Base-by-base conservation (phyloP, 2,888 invertebrate species). In the Abrostola triplasia region DNA sequence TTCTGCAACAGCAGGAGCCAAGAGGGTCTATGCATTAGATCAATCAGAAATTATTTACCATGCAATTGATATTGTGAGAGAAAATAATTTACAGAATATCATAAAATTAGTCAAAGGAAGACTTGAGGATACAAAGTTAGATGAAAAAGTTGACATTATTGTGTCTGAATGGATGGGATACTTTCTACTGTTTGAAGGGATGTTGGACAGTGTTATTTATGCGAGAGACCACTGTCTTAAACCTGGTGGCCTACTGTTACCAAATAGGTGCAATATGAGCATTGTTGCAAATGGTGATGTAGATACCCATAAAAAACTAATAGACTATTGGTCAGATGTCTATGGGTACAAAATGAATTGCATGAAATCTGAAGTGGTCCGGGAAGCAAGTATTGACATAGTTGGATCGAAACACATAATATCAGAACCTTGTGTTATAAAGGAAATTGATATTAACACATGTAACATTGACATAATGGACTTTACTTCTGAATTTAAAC, bases 121-220 rank as follows among this genome's bases (percentile, higher is more conserved):
- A 79, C 91, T 99, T 36, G 99, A 99, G 90, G 97, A 98, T 77
- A 97, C 97, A 5, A 93, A 95, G 58, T 89, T 98, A 53, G 97
- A 97, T 0, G 96, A 97, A 60, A 96, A 97, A 90, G 97, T 97
- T 42, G 99, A 99, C 88, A 96, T 99, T 6, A 98, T 99, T 76
- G 96, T 99, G 5, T 99, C 99, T 0, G 99, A 99, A 90, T 99
- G 99, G 99, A 99, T 99, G 99, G 99, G 99, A 0, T 99, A 99
- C 89, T 99, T 99, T 88, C 94, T 99, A 47, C 92, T 99, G 1
- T 99, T 98, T 89, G 99, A 99, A 94, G 99, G 98, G 50, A 99
- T 99, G 99, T 88, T 99, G 65, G 99, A 99, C 85, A 98, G 98
- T 86, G 97, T 99, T 10, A 96, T 99, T 72, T 97, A 97, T 89